Evolutionary conservation across 2,888 invertebrate species (phyloP), one percentile per base, ranked within the genome.

Genomic region (Lithodes maja): DNA sequence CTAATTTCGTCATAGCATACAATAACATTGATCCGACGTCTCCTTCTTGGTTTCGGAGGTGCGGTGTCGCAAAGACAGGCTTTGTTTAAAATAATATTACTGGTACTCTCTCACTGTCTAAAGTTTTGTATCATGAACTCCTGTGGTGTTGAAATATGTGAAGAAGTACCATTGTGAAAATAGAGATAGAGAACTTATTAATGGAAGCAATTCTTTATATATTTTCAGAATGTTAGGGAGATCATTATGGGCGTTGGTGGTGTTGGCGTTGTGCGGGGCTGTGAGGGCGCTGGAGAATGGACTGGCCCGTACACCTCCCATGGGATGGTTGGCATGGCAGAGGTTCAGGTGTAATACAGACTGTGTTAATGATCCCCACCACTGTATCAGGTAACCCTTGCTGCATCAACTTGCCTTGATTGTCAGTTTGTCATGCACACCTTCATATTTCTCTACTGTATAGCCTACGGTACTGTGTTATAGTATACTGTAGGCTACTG

Each of bases 271-370:
- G 55, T 17, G 81, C 7, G 52, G n/a, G 9, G 79, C 84, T 17
- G 86, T 90, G n/a, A n/a, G 68, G 12, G 83, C 52, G 17, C 84
- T 97, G 93, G 97, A 97, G 93, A 97, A 97, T 95, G 97, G 97
- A 52, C 93, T 97, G 93, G 97, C 96, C 49, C 93, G 96, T 92
- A 97, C 97, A 87, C 97, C 97, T 12, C 97, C 97, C 0, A 97
- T 97, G 97, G 97, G 97, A 61, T 97, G 97, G 97, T 94, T 97
- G 83, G 96, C 97, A n/a, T 97, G 97, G 97, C 97, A 97, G 93
- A 93, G 97, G 93, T 97, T 97, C 94, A 94, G 97, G 92, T 97
- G 97, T 93, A 97, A 97, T 93, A 97, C 97, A 71, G 97, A 97
- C 94, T 97, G 97, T 94, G 96, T 96, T 93, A 97, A 97, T 94